Evolutionary conservation across 2,888 invertebrate genomes (phyloP).

Genomic region (Campopleginae sp.): DNA sequence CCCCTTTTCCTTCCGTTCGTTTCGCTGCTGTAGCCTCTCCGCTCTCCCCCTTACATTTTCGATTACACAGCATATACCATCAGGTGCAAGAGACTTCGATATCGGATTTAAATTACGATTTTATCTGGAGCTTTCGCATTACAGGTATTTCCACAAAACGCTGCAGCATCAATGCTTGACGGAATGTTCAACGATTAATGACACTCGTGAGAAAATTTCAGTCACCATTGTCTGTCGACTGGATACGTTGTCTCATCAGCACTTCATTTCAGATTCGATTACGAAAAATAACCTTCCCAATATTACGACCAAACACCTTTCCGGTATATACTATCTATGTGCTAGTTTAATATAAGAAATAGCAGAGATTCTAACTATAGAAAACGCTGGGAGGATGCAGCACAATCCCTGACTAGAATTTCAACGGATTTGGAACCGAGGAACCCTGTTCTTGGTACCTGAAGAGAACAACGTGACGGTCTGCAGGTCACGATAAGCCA

Average conservation of each 20-base stretch:
- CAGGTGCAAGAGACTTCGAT: conserved; percentile 47
- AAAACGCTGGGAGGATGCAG: background rate
- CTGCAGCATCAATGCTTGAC: background rate
- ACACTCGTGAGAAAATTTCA: conserved; percentile 1
- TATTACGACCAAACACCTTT: background rate
- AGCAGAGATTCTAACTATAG: background rate
- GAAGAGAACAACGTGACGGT: no score
- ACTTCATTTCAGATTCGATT: conserved; percentile 3
- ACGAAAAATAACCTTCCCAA: background rate
- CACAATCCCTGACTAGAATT: background rate
- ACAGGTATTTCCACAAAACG: conserved; percentile 32
- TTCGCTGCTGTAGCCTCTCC: background rate
- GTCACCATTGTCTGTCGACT: conserved; percentile 2
- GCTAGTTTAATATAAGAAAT: no score
- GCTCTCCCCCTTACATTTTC: conserved; percentile 33
- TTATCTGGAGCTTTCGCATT: conserved; percentile 19
- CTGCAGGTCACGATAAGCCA: no score
- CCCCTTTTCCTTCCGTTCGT: background rate
- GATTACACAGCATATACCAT: conserved; percentile 23
- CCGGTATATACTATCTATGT: no score
- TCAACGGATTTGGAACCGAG: no score
- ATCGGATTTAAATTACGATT: conserved; percentile 63
- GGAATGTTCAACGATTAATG: conserved; percentile 39
- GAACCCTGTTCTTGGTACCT: no score
- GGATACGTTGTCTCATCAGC: conserved; percentile 30